phyloP scores from a whole-genome alignment of 2,888 invertebrate species.

The Netelia virgata region DNA sequence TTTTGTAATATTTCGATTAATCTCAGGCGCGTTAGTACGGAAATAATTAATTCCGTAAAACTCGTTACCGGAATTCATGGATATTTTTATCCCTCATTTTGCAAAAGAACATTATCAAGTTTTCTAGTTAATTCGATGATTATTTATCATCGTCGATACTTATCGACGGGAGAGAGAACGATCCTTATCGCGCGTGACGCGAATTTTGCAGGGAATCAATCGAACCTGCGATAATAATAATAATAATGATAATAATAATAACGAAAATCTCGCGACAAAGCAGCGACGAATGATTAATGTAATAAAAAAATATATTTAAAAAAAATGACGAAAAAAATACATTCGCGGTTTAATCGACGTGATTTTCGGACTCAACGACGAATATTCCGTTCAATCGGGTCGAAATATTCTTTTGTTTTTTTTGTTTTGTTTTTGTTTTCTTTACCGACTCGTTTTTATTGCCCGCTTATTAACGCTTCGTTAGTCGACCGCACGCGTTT shows the following conservation, averaged over 20 bases:
- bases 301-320: background rate
- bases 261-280: conserved; percentile 2
- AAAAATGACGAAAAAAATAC: background rate
- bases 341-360: conserved; percentile 8
- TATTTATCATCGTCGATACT: conserved; percentile 9
- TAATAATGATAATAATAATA: too few relatives aligned
- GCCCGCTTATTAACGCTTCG: conserved; percentile 63
- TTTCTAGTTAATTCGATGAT: background rate
- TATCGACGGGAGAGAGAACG: background rate
- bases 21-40: conserved; percentile 41
- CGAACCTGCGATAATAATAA: too few relatives aligned
- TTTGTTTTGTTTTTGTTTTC: conserved; percentile 1
- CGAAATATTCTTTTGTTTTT: conserved; percentile 40
- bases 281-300: background rate
- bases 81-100: background rate
- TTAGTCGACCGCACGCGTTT: conserved; percentile 51
- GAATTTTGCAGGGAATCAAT: background rate
- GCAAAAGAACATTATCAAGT: background rate
- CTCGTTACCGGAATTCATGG: conserved; percentile 9
- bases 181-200: background rate
- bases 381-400: conserved; percentile 9
- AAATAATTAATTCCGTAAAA: conserved; percentile 1
- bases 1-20: conserved; percentile 68
- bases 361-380: conserved; percentile 44
- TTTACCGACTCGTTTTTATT: conserved; percentile 43